Conservation (phyloP, 2,797 vertebrate species). For the Pristis pectinata region DNA sequence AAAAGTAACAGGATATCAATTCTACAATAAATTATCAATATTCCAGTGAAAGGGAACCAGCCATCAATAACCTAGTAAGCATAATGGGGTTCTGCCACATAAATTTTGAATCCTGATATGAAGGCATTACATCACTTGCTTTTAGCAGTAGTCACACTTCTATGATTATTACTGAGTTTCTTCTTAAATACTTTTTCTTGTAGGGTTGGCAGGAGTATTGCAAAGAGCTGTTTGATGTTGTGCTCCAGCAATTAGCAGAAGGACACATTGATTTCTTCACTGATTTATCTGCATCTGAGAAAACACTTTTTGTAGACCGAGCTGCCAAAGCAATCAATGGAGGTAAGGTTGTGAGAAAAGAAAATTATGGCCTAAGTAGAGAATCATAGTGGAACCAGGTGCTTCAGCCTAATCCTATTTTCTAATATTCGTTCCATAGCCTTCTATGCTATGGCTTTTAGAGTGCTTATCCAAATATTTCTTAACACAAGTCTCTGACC, state of each 20-base stretch:
- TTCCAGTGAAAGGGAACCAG: too few relatives aligned
- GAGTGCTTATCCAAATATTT: too few relatives aligned
- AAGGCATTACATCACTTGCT: not conserved
- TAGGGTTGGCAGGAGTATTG: conserved; percentile 2
- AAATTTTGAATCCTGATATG: not conserved
- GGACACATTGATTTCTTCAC: conserved; percentile 41
- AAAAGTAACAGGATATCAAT: too few relatives aligned
- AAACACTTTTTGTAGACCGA: conserved; percentile 43
- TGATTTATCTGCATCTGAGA: conserved; percentile 45
- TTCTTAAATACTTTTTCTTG: not conserved
- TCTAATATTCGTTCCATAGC: too few relatives aligned
- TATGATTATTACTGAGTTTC: not conserved
- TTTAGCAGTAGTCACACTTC: not conserved
- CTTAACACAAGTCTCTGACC: too few relatives aligned
- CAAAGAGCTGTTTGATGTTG: conserved; percentile 40
- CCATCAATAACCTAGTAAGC: too few relatives aligned
- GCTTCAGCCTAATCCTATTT: too few relatives aligned
- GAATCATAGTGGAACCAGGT: not conserved
- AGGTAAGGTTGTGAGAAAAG: conserved; percentile 38
- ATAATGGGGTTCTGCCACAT: too few relatives aligned
- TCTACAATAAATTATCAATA: too few relatives aligned
- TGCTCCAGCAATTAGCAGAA: conserved; percentile 44
- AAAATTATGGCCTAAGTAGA: not conserved
- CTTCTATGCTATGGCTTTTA: too few relatives aligned
- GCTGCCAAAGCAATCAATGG: conserved; percentile 40